These are phyloP conservation scores for Leptopilina boulardi DNA, from an alignment of 1,140 invertebrate species.

Conservation along the genomic window DNA sequence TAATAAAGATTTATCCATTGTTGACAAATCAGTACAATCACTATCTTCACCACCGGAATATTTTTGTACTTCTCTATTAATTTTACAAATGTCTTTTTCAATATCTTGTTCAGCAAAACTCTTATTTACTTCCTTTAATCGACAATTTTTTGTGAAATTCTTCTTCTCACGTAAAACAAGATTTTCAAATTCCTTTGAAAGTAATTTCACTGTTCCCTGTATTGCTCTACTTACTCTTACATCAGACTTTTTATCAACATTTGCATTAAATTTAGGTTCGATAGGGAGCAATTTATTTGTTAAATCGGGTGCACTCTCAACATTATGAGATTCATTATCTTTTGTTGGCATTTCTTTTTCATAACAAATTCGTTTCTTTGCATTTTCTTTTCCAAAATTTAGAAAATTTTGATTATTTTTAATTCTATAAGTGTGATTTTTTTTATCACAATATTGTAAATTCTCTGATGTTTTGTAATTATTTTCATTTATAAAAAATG, in stretches of 20 bases:
- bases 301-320: constrained; percentile 40
- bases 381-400: background rate
- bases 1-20: constrained; percentile 76
- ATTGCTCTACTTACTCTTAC: constrained; percentile 68
- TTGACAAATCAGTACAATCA: constrained; percentile 66
- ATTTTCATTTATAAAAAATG: constrained; percentile 36
- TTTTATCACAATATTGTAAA: constrained; percentile 41
- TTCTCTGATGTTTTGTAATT: constrained; percentile 33
- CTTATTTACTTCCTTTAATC: constrained; percentile 56
- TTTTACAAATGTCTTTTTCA: constrained; percentile 58
- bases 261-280: constrained; percentile 31
- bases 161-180: constrained; percentile 65
- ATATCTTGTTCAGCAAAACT: constrained; percentile 69
- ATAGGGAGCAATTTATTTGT: constrained; percentile 4
- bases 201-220: constrained; percentile 70
- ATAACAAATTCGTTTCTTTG: constrained; percentile 23
- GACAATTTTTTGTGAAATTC: constrained; percentile 60
- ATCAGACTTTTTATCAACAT: constrained; percentile 59
- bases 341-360: constrained; percentile 64
- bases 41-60: constrained; percentile 70
- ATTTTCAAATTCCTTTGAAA: constrained; percentile 72
- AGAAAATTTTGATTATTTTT: constrained; percentile 30
- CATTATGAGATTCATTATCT: constrained; percentile 65
- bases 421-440: constrained; percentile 59
- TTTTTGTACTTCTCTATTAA: constrained; percentile 58